Percentiles rank a stretch among this genome's conserved stretches.
phyloP scores from a whole-genome alignment of 2,113 vertebrate species.

The Elephas maximus region DNA sequence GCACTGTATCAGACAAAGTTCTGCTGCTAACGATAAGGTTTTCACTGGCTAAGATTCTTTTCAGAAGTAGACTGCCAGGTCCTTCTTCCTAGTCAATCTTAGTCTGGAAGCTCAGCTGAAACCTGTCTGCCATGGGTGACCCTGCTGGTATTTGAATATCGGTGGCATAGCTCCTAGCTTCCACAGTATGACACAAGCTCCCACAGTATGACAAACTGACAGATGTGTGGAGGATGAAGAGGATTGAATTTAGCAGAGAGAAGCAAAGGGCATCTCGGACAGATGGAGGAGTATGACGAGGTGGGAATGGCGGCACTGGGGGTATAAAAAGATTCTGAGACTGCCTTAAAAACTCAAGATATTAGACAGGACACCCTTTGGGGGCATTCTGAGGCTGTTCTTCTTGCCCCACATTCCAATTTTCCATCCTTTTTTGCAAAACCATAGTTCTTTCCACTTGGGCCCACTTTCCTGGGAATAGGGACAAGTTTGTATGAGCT shows the following conservation, averaged over 20 bases:
- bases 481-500: background rate
- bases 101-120: no score
- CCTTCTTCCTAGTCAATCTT: no score
- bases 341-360: background rate
- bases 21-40: no score
- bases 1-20: no score
- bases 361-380: background rate
- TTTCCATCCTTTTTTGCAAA: conserved; percentile 29
- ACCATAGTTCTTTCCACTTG: background rate
- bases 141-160: no score
- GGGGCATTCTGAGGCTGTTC: background rate
- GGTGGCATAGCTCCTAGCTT: no score
- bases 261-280: background rate
- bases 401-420: background rate
- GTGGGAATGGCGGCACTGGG: background rate
- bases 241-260: background rate
- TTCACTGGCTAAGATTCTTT: no score
- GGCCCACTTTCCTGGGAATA: background rate
- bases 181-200: no score
- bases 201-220: no score
- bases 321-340: background rate
- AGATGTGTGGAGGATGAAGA: background rate
- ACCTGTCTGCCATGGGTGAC: no score
- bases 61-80: no score
- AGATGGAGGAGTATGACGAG: accelerated